Base-by-base conservation (phyloP, 2,797 vertebrate genomes). In the Hylomyscus alleni region DNA sequence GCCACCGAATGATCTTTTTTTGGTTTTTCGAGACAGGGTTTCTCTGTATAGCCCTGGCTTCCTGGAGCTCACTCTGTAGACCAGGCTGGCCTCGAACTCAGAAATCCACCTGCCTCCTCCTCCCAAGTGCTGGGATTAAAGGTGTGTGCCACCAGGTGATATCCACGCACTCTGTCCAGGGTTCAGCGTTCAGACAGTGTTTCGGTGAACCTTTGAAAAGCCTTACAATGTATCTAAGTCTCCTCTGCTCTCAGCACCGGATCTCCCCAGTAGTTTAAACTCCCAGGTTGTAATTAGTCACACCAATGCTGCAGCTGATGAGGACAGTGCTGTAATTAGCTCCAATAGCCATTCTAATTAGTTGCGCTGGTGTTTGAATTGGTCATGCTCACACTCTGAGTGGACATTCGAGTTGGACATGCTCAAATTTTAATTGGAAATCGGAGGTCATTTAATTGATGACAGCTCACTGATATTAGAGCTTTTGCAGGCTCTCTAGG, bases 311-410 rank as follows among this genome's bases (percentile, higher is more conserved):
- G 26, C n/a, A 84, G 62, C n/a, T 92, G 34, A 95, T 22, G 29
- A 93, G 10, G 37, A 78, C 10, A 96, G 81, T 77, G 90, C 65
- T 92, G 60, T 91, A 93, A 95, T 77, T 95, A 81, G 83, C 75
- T 90, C 84, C 77, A 96, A 89, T 6, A 90, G 67, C 83, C 82
- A 54, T 75, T 90, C 90, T 86, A 90, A 83, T 75, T 90, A 95
- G 90, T 89, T 50, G 80, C 19, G 58, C 52, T 50, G 19, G 58
- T 58, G 54, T 95, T 90, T 72, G 37, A 77, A 72, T 26, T 90
- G 82, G 75, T 87, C 82, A 92, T 24, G 40, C 78, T 95, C 86
- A 91, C 52, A 81, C 75, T 87, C 37, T 47, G 67, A 89, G 14
- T 26, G 31, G 37, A 75, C 31, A 56, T 73, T 95, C 50, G 37